Conservation (phyloP, 2,797 vertebrate genomes). For the Hydrophis major region DNA sequence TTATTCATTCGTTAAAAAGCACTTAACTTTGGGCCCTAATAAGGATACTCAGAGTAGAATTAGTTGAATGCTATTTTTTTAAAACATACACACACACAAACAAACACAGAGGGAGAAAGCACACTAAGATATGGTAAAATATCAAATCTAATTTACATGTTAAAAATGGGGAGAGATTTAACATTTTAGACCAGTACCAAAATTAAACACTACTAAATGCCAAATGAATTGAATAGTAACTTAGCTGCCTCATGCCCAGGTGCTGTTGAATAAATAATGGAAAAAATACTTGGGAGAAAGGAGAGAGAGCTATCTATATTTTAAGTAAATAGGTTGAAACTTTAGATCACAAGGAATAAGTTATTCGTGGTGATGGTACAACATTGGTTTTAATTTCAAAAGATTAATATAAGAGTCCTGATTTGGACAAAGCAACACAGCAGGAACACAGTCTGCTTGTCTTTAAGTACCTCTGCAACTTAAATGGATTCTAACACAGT, state of each 20-base stretch:
- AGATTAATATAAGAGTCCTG: not conserved
- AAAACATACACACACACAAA: not conserved
- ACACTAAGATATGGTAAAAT: not conserved
- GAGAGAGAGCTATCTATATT: not conserved
- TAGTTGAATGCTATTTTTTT: not conserved
- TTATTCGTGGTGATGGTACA: not conserved
- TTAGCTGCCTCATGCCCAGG: not conserved
- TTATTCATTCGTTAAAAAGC: not conserved
- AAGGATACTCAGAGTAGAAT: not conserved
- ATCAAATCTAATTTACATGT: not conserved
- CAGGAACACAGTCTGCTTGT: not conserved
- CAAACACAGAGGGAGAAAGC: not conserved
- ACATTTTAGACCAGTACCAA: not conserved
- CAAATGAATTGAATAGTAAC: not conserved
- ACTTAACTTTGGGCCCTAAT: not conserved
- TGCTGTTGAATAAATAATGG: not conserved
- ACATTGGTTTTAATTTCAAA: not conserved
- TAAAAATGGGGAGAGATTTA: not conserved
- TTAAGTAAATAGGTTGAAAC: not conserved
- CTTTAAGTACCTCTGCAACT: not conserved
- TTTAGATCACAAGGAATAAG: not conserved
- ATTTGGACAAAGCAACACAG: not conserved
- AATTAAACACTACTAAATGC: not conserved
- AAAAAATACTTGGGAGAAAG: not conserved
- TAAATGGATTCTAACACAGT: slow-evolving; percentile 37